Conservation (phyloP, 2,797 vertebrate species). For the Darevskia mixta region DNA sequence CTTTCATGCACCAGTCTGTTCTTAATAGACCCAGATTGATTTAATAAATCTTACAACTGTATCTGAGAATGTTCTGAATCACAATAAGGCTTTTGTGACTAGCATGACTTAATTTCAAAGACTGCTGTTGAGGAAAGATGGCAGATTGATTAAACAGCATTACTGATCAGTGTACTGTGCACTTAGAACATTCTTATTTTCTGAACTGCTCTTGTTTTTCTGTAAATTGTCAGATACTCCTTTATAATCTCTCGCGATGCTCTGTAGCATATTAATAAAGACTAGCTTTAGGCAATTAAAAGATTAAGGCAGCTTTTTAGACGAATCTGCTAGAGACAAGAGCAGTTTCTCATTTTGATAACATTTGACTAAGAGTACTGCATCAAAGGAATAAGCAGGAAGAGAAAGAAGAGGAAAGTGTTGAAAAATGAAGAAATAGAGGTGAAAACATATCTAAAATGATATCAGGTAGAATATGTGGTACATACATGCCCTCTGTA, state of each 20-base stretch:
- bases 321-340: not conserved
- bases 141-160: no score
- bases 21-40: conserved; percentile 67
- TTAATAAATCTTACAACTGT: conserved; percentile 75
- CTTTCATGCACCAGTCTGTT: conserved; percentile 66
- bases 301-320: conserved; percentile 42
- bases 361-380: not conserved
- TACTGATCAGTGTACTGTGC: no score
- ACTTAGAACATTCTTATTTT: no score
- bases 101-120: conserved; percentile 43
- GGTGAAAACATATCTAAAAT: not conserved
- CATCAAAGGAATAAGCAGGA: not conserved
- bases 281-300: conserved; percentile 52
- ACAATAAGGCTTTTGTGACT: conserved; percentile 69
- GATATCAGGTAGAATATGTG: not conserved
- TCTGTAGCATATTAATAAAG: conserved; percentile 39
- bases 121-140: no score
- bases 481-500: not conserved
- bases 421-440: not conserved
- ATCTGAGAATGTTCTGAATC: conserved; percentile 70
- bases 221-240: not conserved
- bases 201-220: no score
- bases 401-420: not conserved
- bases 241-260: conserved; percentile 52
- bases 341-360: conserved; percentile 26